Base-by-base conservation (phyloP, 92 coral and sea anemone genomes). In the Meandrina meandrites region DNA sequence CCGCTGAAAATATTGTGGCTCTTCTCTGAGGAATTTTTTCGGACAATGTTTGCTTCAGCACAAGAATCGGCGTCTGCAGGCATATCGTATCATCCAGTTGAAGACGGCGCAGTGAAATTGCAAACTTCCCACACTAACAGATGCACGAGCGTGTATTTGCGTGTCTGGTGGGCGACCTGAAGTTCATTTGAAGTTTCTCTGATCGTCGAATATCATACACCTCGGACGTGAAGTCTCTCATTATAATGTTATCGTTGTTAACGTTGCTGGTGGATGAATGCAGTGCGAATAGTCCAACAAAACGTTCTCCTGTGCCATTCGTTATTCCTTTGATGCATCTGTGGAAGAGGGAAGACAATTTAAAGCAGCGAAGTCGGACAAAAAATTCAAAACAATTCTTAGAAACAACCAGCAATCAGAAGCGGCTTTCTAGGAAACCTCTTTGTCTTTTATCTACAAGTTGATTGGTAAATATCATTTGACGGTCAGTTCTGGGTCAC, bases 121-220 rank as follows among this genome's bases (percentile, higher is more conserved):
- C 70, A 79, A 53, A 79, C 62, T 53, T 53, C 69, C 10, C 82
- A 62, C 1, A 56, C 47, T 34, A 56, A 40, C 58, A 51, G 32
- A 78, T 48, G 81, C 81, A 78, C 24, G 9, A 28, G 66, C 6
- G 80, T 22, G 13, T 13, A 47, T 56, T 53, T n/a, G n/a, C n/a
- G 82, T 1, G 45, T 79, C 42, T 53, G 70, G 70, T 79, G 82
- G 70, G 5, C 22, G 34, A 30, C 70, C 68, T n/a, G 82, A 53
- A 27, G n/a, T n/a, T n/a, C n/a, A n/a, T n/a, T n/a, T n/a, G 70
- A 8, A 4, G 50, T 50, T 28, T 45, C 28, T 45, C 34, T 17
- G 13, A 4, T 4, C 8, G 48, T 45, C 48, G 48, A 4, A 76
- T 37, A 42, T 76, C n/a, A 3, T 27, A 76, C 79, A 8, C 4